phyloP scores from a whole-genome alignment of 1,140 invertebrate genomes.

The Atta texana region DNA sequence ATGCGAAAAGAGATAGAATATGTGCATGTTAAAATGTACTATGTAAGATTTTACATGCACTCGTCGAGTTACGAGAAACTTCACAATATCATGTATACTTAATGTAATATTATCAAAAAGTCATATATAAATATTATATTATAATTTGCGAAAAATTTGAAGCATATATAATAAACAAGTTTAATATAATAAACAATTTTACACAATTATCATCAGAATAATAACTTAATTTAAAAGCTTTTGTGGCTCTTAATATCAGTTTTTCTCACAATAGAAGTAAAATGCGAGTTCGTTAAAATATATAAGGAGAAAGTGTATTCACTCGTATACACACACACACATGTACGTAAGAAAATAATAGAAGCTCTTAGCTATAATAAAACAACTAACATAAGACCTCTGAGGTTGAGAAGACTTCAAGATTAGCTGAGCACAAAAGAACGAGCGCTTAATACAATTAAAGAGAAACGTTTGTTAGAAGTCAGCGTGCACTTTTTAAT shows the following conservation, averaged over 20 bases:
- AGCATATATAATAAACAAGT: background rate
- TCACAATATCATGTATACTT: constrained; percentile 5
- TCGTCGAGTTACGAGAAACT: background rate
- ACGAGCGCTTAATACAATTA: constrained; percentile 18
- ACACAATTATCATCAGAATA: background rate
- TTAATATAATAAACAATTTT: background rate
- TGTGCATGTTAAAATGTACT: constrained; percentile 39
- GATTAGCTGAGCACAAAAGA: constrained; percentile 1
- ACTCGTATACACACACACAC: background rate
- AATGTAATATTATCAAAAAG: background rate
- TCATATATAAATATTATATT: background rate
- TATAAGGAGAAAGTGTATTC: background rate
- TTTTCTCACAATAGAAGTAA: background rate
- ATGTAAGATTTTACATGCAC: constrained; percentile 14
- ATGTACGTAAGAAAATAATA: background rate
- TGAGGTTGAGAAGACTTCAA: constrained; percentile 1
- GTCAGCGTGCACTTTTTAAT: constrained; percentile 27
- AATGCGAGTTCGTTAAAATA: background rate
- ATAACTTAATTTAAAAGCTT: background rate
- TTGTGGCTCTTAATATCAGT: background rate
- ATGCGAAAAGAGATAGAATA: constrained; percentile 30
- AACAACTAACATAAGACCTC: background rate
- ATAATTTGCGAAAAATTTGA: background rate
- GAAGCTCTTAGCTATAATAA: background rate
- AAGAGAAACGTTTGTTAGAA: constrained; percentile 2